phyloP scores from a whole-genome alignment of 2,888 invertebrate genomes.

The Muscina levida region DNA sequence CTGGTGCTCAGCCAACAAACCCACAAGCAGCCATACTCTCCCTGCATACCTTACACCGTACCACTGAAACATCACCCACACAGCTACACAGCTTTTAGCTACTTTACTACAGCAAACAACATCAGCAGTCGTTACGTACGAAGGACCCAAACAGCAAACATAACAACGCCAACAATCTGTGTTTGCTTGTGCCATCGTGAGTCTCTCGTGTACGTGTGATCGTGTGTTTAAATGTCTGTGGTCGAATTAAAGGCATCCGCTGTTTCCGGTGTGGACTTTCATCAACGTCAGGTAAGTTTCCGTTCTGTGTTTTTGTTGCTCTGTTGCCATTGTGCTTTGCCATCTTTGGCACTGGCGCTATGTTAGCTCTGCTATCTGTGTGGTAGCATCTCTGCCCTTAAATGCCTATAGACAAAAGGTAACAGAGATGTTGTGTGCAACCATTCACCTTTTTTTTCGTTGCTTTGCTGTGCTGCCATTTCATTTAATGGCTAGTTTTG shows the following conservation, averaged over 20 bases:
- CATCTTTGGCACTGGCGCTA: background rate
- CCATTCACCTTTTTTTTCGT: too few species aligned
- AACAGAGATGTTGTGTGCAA: too few species aligned
- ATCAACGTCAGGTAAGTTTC: slow-evolving; percentile 74
- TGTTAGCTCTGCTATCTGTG: too few species aligned
- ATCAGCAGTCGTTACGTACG: slow-evolving; percentile 4
- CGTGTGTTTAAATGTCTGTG: slow-evolving; percentile 72
- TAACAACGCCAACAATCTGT: too few species aligned
- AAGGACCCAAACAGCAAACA: slow-evolving; percentile 39
- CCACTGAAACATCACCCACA: background rate
- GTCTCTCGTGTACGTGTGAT: background rate
- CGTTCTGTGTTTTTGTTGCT: background rate
- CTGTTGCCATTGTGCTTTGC: background rate
- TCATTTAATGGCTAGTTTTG: too few species aligned
- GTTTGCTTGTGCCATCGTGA: background rate
- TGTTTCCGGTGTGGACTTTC: slow-evolving; percentile 74
- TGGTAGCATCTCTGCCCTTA: too few species aligned
- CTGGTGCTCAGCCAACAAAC: slow-evolving; percentile 40
- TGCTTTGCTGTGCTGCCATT: too few species aligned
- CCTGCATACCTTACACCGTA: background rate
- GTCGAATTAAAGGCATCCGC: slow-evolving; percentile 74
- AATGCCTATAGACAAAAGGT: too few species aligned
- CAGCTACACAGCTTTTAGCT: too few species aligned
- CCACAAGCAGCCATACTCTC: background rate
- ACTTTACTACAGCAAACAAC: background rate